Evolutionary conservation across 1,140 invertebrate genomes (phyloP).

Genomic region (Musca domestica): DNA sequence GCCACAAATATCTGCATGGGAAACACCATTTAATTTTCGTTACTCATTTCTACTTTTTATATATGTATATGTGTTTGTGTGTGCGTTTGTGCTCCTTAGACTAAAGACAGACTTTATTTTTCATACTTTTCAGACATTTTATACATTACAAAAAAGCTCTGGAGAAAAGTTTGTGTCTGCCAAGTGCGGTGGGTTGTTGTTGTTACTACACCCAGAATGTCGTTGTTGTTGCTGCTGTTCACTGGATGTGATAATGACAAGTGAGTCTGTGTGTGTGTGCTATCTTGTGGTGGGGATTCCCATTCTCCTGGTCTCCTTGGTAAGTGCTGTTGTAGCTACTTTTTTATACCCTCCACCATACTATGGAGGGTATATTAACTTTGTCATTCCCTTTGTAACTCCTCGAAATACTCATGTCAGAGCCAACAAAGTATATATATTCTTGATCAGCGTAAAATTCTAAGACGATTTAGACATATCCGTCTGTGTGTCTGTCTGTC

Average conservation of each 20-base stretch:
- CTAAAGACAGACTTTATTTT: no score
- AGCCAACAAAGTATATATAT: no score
- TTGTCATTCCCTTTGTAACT: no score
- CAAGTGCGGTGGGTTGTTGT: background rate
- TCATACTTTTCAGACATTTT: no score
- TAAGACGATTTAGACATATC: no score
- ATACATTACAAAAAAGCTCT: background rate
- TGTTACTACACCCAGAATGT: background rate
- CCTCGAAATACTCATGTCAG: no score
- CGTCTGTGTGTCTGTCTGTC: no score
- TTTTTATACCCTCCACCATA: no score
- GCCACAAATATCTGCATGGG: background rate
- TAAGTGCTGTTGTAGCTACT: background rate
- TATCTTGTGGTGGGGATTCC: background rate
- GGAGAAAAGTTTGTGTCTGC: background rate
- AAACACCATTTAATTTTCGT: background rate
- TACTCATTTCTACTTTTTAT: background rate
- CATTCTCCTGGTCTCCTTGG: background rate
- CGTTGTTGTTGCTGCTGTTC: constrained; percentile 4
- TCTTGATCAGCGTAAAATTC: no score
- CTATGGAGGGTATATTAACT: no score
- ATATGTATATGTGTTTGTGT: background rate
- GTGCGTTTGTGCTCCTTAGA: background rate
- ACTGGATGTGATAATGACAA: no score
- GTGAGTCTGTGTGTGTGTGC: no score